Base-by-base conservation (phyloP, 2,113 vertebrate genomes). In the Pteruthius melanotis region DNA sequence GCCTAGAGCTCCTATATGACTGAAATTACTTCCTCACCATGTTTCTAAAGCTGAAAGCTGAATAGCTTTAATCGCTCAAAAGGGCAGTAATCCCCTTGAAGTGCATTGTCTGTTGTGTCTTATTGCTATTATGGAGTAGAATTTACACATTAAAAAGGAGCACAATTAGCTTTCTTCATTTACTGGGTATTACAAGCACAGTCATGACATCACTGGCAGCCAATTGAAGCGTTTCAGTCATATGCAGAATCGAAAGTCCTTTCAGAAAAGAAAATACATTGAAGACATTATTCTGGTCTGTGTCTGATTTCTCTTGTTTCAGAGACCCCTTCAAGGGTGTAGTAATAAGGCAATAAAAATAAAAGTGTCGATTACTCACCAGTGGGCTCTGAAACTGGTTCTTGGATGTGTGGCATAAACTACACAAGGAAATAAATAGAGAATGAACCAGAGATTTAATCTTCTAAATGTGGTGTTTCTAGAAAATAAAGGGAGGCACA, bases 91-190 rank as follows among this genome's bases (percentile, higher is more conserved):
- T 97, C 95, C 65, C 78, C 96, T 95, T 77, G 84, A 94, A 91
- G 65, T 52, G 33, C 37, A 80, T 94, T 93, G 83, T 94, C 72
- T 90, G 78, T 84, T 77, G 71, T n/a, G 71, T 96, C 87, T 96
- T 89, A 93, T 37, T 74, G 49, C 81, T 96, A 52, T 95, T 95
- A 77, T 92, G 75, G 91, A 89, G 71, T 35, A 83, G 64, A 83
- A 96, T 97, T 97, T 97, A 87, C 87, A 89, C 92, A 93, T 95
- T 94, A 94, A 96, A 97, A 94, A 95, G 91, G 65, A 95, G 45
- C 90, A 95, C 88, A 94, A 96, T 97, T 95, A 97, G 94, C 91
- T 95, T 93, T 97, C 70, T 95, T 82, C 95, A 95, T 96, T 97
- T 96, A 90, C 40, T 33, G 71, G 74, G 81, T 79, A 93, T 96